A percentile compares a stretch with the other conserved stretches of the same genome.
Evolutionary conservation across 2,888 invertebrate species (phyloP).

Genomic region (Alentia gelatinosa): DNA sequence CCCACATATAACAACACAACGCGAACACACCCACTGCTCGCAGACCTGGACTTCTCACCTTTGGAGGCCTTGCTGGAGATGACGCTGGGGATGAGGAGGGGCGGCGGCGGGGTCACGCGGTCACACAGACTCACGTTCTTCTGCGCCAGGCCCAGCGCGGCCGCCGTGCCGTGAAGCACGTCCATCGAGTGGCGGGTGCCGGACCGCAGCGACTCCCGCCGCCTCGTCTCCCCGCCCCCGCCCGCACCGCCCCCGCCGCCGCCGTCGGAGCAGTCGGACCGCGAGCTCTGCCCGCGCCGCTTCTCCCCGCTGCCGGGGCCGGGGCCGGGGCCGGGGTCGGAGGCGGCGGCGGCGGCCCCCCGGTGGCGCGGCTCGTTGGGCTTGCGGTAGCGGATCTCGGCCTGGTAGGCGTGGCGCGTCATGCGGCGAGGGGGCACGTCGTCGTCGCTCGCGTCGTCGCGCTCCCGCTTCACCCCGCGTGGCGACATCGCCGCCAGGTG

Average conservation of each 20-base stretch:
- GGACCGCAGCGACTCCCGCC: neutral
- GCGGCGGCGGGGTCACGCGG: constrained; percentile 68
- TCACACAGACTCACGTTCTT: constrained; percentile 48
- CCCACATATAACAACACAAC: too few species aligned
- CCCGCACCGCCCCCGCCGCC: neutral
- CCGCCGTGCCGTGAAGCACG: neutral
- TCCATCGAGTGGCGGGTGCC: constrained; percentile 5
- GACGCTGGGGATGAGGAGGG: constrained; percentile 68
- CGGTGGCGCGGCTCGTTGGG: neutral
- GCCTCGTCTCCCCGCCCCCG: neutral
- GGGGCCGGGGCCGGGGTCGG: too few species aligned
- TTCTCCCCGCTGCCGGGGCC: constrained; percentile 11
- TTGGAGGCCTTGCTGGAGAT: constrained; percentile 59
- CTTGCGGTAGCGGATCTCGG: neutral
- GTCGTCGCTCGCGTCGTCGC: constrained; percentile 44
- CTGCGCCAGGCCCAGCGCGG: neutral
- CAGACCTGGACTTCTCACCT: neutral
- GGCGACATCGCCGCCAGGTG: constrained; percentile 70
- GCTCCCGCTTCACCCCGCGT: constrained; percentile 63
- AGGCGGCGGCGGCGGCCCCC: neutral
- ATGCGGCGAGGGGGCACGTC: constrained; percentile 65
- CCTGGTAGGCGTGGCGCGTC: constrained; percentile 63
- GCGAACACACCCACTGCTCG: too few species aligned
- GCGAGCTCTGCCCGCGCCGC: neutral
- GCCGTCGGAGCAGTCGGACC: neutral